A percentile compares a stretch with the other conserved stretches of the same genome.
phyloP scores from a whole-genome alignment of 2,888 invertebrate species.

The Strigamia maritima region DNA sequence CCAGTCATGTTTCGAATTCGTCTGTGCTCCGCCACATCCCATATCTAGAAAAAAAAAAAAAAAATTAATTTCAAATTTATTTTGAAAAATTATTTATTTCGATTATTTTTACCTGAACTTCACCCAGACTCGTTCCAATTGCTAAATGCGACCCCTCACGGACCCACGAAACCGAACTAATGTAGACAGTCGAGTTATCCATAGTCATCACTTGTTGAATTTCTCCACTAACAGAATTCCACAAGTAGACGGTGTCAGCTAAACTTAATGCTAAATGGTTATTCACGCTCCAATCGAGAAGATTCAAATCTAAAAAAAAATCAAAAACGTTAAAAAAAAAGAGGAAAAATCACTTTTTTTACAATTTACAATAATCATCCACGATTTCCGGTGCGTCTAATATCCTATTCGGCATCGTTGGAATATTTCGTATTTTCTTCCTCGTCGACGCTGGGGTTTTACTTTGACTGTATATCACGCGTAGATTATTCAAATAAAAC shows the following conservation, averaged over 20 bases:
- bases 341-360: too few species aligned
- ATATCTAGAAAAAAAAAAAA: slow-evolving; percentile 61
- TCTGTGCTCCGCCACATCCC: slow-evolving; percentile 80
- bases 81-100: neutral
- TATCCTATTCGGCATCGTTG: slow-evolving; percentile 88
- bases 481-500: slow-evolving; percentile 68
- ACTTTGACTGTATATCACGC: slow-evolving; percentile 72
- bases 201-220: slow-evolving; percentile 78
- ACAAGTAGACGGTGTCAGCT: slow-evolving; percentile 78
- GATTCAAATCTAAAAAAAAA: slow-evolving; percentile 76
- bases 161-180: slow-evolving; percentile 82
- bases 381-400: slow-evolving; percentile 96
- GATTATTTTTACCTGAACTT: slow-evolving; percentile 58
- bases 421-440: slow-evolving; percentile 77
- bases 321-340: neutral
- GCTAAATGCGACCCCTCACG: slow-evolving; percentile 74
- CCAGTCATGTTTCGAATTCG: slow-evolving; percentile 78
- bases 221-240: slow-evolving; percentile 81
- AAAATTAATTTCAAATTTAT: neutral
- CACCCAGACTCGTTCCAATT: slow-evolving; percentile 79
- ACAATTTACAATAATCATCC: slow-evolving; percentile 92
- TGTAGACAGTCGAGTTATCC: slow-evolving; percentile 71
- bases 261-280: slow-evolving; percentile 93
- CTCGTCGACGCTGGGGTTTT: slow-evolving; percentile 59
- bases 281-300: slow-evolving; percentile 90